Percentiles rank a stretch among this genome's conserved stretches.
phyloP scores from a whole-genome alignment of 2,888 invertebrate species.

The Tipula unca region DNA sequence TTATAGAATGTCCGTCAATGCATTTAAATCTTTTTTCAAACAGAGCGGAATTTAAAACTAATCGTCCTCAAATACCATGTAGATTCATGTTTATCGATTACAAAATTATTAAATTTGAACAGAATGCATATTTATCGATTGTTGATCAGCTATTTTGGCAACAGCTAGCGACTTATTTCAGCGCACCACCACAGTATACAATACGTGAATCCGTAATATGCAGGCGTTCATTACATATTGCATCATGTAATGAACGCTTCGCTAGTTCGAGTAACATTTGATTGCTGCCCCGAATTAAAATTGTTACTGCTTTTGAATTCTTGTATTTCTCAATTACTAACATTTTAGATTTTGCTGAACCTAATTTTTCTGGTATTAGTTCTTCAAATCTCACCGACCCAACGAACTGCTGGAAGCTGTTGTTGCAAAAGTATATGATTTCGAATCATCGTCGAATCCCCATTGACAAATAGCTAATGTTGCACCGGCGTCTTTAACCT shows the following conservation, averaged over 20 bases:
- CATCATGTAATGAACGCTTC: slow-evolving; percentile 87
- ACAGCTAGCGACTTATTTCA: slow-evolving; percentile 88
- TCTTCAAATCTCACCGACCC: slow-evolving; percentile 98
- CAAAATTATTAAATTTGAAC: no score
- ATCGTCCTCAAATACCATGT: no score
- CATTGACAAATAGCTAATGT: slow-evolving; percentile 98
- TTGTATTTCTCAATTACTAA: slow-evolving; percentile 95
- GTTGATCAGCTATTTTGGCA: slow-evolving; percentile 81
- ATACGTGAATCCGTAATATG: slow-evolving; percentile 64
- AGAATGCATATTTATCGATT: slow-evolving; percentile 94
- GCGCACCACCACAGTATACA: slow-evolving; percentile 98
- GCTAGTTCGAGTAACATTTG: slow-evolving; percentile 86
- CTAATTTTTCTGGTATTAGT: slow-evolving; percentile 84
- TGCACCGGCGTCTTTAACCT: slow-evolving; percentile 80
- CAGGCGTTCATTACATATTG: slow-evolving; percentile 67
- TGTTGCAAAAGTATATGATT: slow-evolving; percentile 92
- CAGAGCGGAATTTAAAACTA: no score
- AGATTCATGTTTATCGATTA: no score
- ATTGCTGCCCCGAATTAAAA: slow-evolving; percentile 85
- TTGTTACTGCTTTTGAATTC: slow-evolving; percentile 94
- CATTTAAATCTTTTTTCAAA: no score
- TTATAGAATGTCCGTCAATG: no score
- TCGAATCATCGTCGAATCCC: slow-evolving; percentile 99
- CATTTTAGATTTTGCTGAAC: slow-evolving; percentile 90
- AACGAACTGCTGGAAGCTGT: slow-evolving; percentile 89